These are phyloP conservation scores for Chiridota heheva DNA, from an alignment of 35 echinoderm and acorn worm genomes.

Conservation along the genomic window DNA sequence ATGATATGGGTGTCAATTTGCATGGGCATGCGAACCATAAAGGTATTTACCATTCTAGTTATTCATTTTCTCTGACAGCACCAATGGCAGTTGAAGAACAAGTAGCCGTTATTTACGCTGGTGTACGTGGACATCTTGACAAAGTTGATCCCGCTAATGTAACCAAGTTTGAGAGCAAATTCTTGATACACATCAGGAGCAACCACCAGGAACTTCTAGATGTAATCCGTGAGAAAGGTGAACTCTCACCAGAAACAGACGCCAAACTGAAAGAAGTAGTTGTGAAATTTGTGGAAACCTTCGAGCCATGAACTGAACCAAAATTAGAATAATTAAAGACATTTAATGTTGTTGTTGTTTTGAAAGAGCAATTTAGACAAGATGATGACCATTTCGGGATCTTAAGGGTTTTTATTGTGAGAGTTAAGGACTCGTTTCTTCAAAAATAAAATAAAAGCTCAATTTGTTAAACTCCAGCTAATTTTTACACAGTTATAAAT, in stretches of 20 bases:
- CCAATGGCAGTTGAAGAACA: constrained; percentile 99
- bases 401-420: too few relatives aligned
- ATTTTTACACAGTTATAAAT: too few relatives aligned
- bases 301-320: constrained; percentile 80
- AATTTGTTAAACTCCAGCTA: too few relatives aligned
- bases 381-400: too few relatives aligned
- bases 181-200: constrained; percentile 81
- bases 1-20: too few relatives aligned
- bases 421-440: too few relatives aligned
- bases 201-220: constrained; percentile 76
- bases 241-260: constrained; percentile 70
- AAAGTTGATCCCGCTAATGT: constrained; percentile 90
- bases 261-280: constrained; percentile 82
- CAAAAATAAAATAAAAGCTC: too few relatives aligned
- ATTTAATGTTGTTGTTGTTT: too few relatives aligned
- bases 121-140: constrained; percentile 93
- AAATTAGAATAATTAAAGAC: too few relatives aligned
- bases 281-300: constrained; percentile 88
- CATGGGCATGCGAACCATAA: too few relatives aligned
- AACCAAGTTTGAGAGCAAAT: constrained; percentile 80
- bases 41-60: too few relatives aligned
- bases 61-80: constrained; percentile 38
- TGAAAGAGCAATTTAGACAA: too few relatives aligned
- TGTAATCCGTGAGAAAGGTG: constrained; percentile 66
- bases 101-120: constrained; percentile 94